Conservation (phyloP, 1,140 invertebrate genomes). For the Drosophila azteca region DNA sequence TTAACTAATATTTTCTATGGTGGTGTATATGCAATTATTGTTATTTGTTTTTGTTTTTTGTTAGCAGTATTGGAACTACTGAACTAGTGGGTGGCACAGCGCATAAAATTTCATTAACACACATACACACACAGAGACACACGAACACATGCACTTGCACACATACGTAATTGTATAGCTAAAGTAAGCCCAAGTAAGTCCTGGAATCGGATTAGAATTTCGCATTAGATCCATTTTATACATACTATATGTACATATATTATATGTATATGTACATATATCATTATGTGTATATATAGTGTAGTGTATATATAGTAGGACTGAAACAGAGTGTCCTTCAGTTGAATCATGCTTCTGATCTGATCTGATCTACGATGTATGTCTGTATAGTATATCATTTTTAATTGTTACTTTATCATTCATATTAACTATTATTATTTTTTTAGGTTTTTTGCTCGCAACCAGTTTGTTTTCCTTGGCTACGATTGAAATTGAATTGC, state of each 20-base stretch:
- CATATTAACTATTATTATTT: not conserved
- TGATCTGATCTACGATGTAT: not conserved
- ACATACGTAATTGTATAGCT: not conserved
- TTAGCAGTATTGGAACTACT: constrained; percentile 46
- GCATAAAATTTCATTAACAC: constrained; percentile 46
- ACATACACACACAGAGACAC: constrained; percentile 26
- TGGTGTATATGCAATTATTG: constrained; percentile 55
- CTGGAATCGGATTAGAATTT: not conserved
- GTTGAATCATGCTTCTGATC: no score
- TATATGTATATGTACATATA: not conserved
- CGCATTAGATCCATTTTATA: constrained; percentile 1
- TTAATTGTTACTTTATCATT: constrained; percentile 1
- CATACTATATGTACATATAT: not conserved
- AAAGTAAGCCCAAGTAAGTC: constrained; percentile 6
- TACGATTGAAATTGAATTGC: constrained; percentile 21
- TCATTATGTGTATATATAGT: no score
- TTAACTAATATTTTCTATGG: constrained; percentile 60
- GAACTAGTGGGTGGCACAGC: constrained; percentile 62
- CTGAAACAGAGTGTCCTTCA: no score
- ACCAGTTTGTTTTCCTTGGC: constrained; percentile 3
- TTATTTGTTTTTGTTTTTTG: constrained; percentile 50
- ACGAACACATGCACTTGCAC: not conserved
- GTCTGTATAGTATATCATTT: constrained; percentile 18
- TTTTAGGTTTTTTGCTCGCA: constrained; percentile 7
- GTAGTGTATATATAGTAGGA: no score